Evolutionary conservation across 35 echinoderm and acorn worm genomes (phyloP), one percentile per base, ranked within the genome.

Genomic region (Ophioderma brevispina): DNA sequence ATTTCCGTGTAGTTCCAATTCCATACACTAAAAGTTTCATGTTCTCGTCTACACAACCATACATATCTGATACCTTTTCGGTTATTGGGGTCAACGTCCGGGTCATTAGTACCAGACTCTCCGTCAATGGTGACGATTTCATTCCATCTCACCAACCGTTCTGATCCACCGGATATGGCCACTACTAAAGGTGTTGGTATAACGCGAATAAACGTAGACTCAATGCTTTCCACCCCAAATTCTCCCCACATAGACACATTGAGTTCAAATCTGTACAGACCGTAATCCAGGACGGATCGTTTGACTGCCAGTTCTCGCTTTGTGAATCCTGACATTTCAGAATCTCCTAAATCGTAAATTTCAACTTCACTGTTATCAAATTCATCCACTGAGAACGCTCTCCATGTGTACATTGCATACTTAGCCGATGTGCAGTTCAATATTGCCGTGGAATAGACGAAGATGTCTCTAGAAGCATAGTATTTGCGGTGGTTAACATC

Each of bases 211-310:
- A 14, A 59, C 32, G 86, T 86, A 4, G 80, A 89, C 75, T 98
- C 96, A 0, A 94, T 1, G 6, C 89, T 82, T 55, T 94, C 89
- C 23, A 98, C 92, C 3, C 92, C 96, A 39, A 81, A 75, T 83
- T 98, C 92, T 13, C 96, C 96, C 55, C 85, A 89, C 96, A 98
- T 98, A 40, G 92, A 94, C 15, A 94, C 92, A 39, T 94, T 98
- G 23, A 98, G 82, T 32, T 92, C 83, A 81, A 98, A 98, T 36
- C 42, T 75, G 38, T 94, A 98, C 4, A 94, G 81, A 36, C 96
- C 96, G 42, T 98, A 98, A 0, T 33, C 85, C 5, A 98, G 89
- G 32, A 94, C 90, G 32, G 82, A 85, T 49, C 80, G 80, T 77
- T 94, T 94, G 82, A 97, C 78, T 30, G 92, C 92, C 31, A 97